Percentiles rank a stretch among this genome's conserved stretches.
Evolutionary conservation across 2,113 vertebrate genomes (phyloP).

Genomic region (Oryzias celebensis): DNA sequence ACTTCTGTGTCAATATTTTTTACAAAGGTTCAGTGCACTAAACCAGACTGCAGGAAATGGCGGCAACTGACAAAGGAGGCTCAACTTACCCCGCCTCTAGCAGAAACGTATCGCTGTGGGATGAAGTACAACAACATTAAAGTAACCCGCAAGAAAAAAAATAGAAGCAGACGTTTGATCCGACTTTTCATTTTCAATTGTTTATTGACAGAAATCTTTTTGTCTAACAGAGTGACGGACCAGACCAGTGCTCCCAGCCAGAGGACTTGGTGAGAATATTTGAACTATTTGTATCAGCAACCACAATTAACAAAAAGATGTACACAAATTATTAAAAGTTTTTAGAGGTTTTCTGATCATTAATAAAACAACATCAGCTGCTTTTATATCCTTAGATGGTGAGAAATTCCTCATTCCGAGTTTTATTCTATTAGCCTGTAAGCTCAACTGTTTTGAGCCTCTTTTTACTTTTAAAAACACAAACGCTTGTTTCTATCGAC

Average conservation of each 20-base stretch:
- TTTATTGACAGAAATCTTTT: neutral
- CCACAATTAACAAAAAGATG: neutral
- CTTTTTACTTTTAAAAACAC: neutral
- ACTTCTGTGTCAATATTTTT: neutral
- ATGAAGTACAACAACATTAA: constrained; percentile 90
- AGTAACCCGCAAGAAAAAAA: constrained; percentile 66
- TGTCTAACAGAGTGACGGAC: constrained; percentile 83
- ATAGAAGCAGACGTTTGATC: neutral
- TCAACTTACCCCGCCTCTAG: constrained; percentile 87
- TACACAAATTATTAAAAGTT: neutral
- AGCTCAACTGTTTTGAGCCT: neutral
- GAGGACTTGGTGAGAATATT: constrained; percentile 87
- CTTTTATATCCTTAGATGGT: neutral
- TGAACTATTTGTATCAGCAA: neutral
- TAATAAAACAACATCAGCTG: too few species aligned
- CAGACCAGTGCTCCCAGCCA: constrained; percentile 90
- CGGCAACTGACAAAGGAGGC: constrained; percentile 96
- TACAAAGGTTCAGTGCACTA: constrained; percentile 90
- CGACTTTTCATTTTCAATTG: neutral
- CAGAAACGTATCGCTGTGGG: constrained; percentile 89
- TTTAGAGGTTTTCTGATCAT: too few species aligned
- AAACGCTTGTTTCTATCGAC: neutral
- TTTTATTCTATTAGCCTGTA: neutral
- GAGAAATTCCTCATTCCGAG: too few species aligned
- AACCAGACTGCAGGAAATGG: constrained; percentile 91